Conservation (phyloP, 2,888 invertebrate genomes). For the Epinotia nisella region DNA sequence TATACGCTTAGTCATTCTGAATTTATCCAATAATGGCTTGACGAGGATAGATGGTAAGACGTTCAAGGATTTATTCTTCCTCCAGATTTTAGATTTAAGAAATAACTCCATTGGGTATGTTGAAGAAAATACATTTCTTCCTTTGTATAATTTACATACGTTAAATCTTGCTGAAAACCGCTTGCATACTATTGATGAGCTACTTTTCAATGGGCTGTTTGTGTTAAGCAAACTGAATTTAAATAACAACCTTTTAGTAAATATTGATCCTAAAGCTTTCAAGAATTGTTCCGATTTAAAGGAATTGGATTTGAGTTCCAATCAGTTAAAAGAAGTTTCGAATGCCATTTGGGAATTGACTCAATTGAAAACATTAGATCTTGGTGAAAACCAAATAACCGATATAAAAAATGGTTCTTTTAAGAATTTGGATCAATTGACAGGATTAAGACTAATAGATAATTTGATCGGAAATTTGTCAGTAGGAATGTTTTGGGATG, state of each 20-base stretch:
- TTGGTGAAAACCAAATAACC: conserved; percentile 95
- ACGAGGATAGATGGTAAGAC: conserved; percentile 93
- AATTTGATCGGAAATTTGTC: conserved; percentile 94
- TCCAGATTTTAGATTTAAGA: conserved; percentile 93
- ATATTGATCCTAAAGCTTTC: conserved; percentile 91
- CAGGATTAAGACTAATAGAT: conserved; percentile 93
- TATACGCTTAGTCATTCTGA: conserved; percentile 93
- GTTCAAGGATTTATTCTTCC: conserved; percentile 94
- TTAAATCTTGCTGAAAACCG: conserved; percentile 95
- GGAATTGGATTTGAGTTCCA: conserved; percentile 95
- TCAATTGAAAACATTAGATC: conserved; percentile 93
- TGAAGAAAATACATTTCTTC: conserved; percentile 94
- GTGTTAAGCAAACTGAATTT: conserved; percentile 93
- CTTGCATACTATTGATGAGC: conserved; percentile 91
- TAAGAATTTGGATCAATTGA: conserved; percentile 92
- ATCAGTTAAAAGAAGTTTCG: conserved; percentile 92
- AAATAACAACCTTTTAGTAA: conserved; percentile 92
- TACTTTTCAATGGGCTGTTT: conserved; percentile 92
- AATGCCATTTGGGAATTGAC: conserved; percentile 91
- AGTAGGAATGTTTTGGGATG: conserved; percentile 93
- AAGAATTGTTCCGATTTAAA: conserved; percentile 95
- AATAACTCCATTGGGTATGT: conserved; percentile 95
- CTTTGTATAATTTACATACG: conserved; percentile 95
- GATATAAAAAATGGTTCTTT: conserved; percentile 94
- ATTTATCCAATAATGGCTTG: conserved; percentile 93